A percentile compares a stretch with the other conserved stretches of the same genome.
These are phyloP conservation scores for Eumacrocentrus americanus DNA, from an alignment of 2,888 invertebrate species.

Conservation along the genomic window DNA sequence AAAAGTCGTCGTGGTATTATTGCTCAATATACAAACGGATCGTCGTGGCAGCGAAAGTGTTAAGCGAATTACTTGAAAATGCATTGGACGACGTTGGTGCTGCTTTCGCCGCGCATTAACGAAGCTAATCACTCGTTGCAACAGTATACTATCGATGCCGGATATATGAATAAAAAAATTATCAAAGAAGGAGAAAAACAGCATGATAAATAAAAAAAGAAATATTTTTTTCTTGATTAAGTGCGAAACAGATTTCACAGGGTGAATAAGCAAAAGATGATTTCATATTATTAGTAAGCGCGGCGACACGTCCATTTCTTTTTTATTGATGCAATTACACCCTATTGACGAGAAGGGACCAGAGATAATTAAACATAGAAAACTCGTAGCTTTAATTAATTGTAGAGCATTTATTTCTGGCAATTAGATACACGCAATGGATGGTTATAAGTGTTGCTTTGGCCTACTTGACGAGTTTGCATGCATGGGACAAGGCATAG, in stretches of 20 bases:
- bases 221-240: background rate
- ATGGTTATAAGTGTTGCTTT: background rate
- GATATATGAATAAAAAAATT: background rate
- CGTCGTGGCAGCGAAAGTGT: constrained; percentile 27
- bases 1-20: background rate
- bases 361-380: constrained; percentile 21
- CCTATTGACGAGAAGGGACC: constrained; percentile 11
- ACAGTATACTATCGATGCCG: background rate
- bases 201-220: background rate
- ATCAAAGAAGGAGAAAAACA: background rate
- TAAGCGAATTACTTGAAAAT: constrained; percentile 26
- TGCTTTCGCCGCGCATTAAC: constrained; percentile 27
- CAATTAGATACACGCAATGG: constrained; percentile 17
- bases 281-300: too few relatives aligned
- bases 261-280: background rate
- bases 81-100: constrained; percentile 16
- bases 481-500: background rate
- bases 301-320: too few relatives aligned
- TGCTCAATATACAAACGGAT: constrained; percentile 11
- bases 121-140: constrained; percentile 22
- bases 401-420: constrained; percentile 4
- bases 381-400: constrained; percentile 2
- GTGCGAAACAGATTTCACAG: constrained; percentile 12
- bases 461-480: constrained; percentile 12
- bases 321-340: too few relatives aligned